phyloP scores from a whole-genome alignment of 2,888 invertebrate species.

The Epinotia demarniana region DNA sequence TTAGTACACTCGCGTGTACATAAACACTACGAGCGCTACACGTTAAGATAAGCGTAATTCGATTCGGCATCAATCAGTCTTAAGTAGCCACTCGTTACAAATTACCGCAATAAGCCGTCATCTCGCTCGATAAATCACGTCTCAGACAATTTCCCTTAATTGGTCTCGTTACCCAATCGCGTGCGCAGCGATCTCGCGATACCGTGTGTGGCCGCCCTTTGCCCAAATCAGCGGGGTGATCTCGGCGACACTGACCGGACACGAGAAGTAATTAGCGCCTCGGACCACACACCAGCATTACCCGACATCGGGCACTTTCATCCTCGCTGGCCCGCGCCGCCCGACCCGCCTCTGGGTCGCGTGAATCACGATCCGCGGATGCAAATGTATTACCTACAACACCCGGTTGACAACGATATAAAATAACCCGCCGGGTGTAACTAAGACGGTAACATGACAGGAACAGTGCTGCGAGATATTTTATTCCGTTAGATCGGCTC shows the following conservation, averaged over 20 bases:
- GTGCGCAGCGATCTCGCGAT: conserved; percentile 63
- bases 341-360: conserved; percentile 63
- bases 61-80: conserved; percentile 41
- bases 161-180: conserved; percentile 71
- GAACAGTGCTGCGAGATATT: conserved; percentile 68
- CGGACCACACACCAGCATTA: conserved; percentile 67
- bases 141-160: conserved; percentile 73
- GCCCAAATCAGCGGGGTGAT: conserved; percentile 69
- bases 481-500: conserved; percentile 65
- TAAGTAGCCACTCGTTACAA: conserved; percentile 55
- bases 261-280: conserved; percentile 66
- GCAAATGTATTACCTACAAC: conserved; percentile 46
- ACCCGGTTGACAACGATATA: conserved; percentile 63
- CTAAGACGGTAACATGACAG: conserved; percentile 71
- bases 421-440: conserved; percentile 65
- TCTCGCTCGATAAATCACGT: conserved; percentile 68
- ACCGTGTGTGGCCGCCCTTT: conserved; percentile 60
- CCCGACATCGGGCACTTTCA: conserved; percentile 58
- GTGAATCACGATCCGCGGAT: conserved; percentile 64
- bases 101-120: conserved; percentile 66
- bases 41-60: conserved; percentile 37
- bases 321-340: conserved; percentile 54
- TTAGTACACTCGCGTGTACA: conserved; percentile 33
- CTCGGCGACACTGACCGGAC: conserved; percentile 67
- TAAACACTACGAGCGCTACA: conserved; percentile 19